Base-by-base conservation (phyloP, 37 sponge, comb jelly and placozoan species). In the Geodia barretti region DNA sequence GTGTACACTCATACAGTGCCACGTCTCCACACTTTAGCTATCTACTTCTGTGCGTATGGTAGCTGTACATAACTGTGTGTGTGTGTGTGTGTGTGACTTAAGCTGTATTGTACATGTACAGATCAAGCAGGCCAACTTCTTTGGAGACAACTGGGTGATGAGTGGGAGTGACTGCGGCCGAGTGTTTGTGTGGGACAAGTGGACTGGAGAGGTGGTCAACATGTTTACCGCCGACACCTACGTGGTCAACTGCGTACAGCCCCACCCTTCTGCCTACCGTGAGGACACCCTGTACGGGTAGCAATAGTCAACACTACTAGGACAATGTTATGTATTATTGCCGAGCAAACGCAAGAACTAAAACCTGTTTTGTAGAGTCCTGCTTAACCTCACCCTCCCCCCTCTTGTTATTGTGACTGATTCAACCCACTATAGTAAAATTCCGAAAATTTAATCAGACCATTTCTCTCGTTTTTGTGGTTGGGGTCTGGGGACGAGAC, bases 161-260 rank as follows among this genome's bases (percentile, higher is more conserved):
- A 93, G 93, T 84, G 96, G 96, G 8, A 93, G 93, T 76, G 96
- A 95, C 70, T 95, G 96, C 79, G 96, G 96, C 3, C 86, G 96
- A 2, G 78, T 95, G 41, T 95, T 95, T 74, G 68, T 95, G 34
- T 95, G 96, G 96, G 81, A 97, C 89, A 92, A 95, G 78, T 89
- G 89, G 82, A 95, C 88, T 35, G 88, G 86, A 3, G 78, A 90
- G 63, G 70, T 97, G 17, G 88, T 92, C 70, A 89, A 84, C 60
- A 58, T 89, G 42, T 80, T 94, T 26, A 65, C 70, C 0, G 98
- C 84, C 19, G 98, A 97, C 72, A 71, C 85, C 34, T 87, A 87
- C 40, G 93, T 97, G 20, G 98, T 97, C 31, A 97, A 97, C 88
- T 97, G 98, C 43, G 72, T 97, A 26, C 98, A 97, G 67, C 98